These are phyloP conservation scores for Nephrocerus scutellatus DNA, from an alignment of 2,888 invertebrate genomes.

Conservation along the genomic window DNA sequence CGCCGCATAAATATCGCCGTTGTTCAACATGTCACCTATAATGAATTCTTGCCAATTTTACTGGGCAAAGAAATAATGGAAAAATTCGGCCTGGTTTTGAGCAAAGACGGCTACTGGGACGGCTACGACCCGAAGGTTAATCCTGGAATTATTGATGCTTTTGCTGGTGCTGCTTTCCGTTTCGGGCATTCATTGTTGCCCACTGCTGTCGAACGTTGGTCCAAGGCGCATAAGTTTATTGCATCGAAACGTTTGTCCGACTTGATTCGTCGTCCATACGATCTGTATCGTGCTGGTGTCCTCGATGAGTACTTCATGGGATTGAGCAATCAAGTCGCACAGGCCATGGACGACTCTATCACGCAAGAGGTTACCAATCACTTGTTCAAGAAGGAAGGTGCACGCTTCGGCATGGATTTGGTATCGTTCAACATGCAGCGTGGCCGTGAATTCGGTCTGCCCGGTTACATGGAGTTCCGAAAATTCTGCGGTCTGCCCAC, in stretches of 20 bases:
- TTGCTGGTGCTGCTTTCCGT: constrained; percentile 86
- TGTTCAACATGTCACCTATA: constrained; percentile 84
- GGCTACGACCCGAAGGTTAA: constrained; percentile 73
- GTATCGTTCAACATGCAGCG: constrained; percentile 91
- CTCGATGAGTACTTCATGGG: constrained; percentile 90
- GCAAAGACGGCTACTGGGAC: constrained; percentile 61
- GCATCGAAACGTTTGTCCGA: constrained; percentile 84
- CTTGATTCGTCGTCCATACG: constrained; percentile 80
- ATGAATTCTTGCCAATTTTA: constrained; percentile 82
- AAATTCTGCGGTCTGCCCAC: constrained; percentile 82
- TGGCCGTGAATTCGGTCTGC: constrained; percentile 84
- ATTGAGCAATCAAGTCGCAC: constrained; percentile 87
- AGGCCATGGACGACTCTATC: constrained; percentile 91
- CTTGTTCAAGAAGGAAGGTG: constrained; percentile 71
- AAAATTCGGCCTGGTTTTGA: constrained; percentile 76
- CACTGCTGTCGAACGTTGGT: constrained; percentile 88
- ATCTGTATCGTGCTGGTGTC: constrained; percentile 83
- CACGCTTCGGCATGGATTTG: constrained; percentile 77
- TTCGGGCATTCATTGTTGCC: constrained; percentile 87
- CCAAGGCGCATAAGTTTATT: constrained; percentile 90
- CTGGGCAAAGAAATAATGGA: constrained; percentile 88
- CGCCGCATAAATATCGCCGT: constrained; percentile 77
- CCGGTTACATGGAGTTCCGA: constrained; percentile 88
- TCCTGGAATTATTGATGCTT: constrained; percentile 81
- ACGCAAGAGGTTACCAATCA: constrained; percentile 87